Conservation (phyloP, 2,797 vertebrate genomes). For the Paramormyrops hopkinsi region DNA sequence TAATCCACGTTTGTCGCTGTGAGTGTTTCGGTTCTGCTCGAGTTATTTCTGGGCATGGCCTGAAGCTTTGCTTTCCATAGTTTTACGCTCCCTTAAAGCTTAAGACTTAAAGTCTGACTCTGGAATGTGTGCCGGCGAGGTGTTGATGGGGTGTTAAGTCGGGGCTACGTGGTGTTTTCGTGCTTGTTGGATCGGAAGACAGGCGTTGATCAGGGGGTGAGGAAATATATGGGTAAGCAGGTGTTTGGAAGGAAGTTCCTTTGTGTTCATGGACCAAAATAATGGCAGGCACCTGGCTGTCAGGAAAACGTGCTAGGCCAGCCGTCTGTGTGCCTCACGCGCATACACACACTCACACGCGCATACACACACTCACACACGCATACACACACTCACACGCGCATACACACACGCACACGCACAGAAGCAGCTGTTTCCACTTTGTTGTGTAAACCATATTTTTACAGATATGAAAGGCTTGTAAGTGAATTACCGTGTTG, state of each 20-base stretch:
- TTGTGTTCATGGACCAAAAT: constrained; percentile 5
- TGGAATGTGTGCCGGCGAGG: background rate
- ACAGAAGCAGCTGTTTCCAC: background rate
- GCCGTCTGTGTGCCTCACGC: background rate
- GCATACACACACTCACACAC: background rate
- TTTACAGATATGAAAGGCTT: background rate
- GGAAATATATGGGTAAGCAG: background rate
- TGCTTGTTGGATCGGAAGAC: background rate
- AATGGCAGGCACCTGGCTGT: constrained; percentile 21
- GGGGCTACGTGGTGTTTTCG: too few species aligned
- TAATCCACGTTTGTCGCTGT: background rate
- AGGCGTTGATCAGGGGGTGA: background rate
- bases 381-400: background rate
- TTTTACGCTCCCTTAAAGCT: background rate
- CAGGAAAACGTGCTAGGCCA: background rate
- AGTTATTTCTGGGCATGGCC: background rate
- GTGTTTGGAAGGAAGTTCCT: constrained; percentile 10
- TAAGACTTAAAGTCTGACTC: background rate
- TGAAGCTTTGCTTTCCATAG: background rate
- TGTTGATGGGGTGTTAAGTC: background rate
- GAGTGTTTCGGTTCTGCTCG: background rate
- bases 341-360: background rate
- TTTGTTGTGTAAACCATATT: background rate
- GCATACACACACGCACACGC: background rate
- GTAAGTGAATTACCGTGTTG: background rate